These are phyloP conservation scores for Naja naja DNA, from an alignment of 2,113 vertebrate genomes.

Conservation along the genomic window DNA sequence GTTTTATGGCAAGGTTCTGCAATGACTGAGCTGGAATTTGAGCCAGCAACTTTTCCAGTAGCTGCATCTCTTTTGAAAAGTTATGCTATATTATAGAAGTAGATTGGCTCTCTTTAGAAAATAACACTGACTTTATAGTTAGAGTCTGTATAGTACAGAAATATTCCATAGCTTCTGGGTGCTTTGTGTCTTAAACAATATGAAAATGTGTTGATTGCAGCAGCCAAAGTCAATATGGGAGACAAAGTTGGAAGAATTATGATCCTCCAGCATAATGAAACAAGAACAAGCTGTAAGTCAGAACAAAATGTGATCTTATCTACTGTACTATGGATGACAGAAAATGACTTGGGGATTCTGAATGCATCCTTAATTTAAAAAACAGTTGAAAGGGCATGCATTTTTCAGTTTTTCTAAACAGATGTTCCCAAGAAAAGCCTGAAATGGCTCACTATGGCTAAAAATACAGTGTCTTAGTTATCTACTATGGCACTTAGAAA, in stretches of 20 bases:
- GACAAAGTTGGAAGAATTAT: conserved; percentile 1
- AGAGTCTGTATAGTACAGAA: not conserved
- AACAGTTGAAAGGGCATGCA: conserved; percentile 9
- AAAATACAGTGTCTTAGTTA: not conserved
- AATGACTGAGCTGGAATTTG: not conserved
- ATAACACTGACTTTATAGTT: not conserved
- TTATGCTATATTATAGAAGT: not conserved
- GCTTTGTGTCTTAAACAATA: not conserved
- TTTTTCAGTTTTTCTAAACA: not conserved
- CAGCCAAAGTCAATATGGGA: not conserved
- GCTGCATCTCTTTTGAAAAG: not conserved
- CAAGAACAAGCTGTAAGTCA: not conserved
- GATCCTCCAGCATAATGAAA: conserved; percentile 23
- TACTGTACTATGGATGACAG: not conserved
- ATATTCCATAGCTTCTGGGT: not conserved
- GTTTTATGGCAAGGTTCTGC: not conserved
- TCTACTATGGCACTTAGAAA: not conserved
- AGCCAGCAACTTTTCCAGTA: not conserved
- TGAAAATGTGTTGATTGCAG: not conserved
- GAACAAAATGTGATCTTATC: conserved; percentile 30
- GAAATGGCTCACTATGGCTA: not conserved
- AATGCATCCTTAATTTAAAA: conserved; percentile 10
- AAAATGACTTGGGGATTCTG: not conserved
- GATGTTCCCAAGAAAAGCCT: not conserved
- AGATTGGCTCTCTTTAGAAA: not conserved